Evolutionary conservation across 1,140 invertebrate genomes (phyloP).

Genomic region (Drosophila murphyi): DNA sequence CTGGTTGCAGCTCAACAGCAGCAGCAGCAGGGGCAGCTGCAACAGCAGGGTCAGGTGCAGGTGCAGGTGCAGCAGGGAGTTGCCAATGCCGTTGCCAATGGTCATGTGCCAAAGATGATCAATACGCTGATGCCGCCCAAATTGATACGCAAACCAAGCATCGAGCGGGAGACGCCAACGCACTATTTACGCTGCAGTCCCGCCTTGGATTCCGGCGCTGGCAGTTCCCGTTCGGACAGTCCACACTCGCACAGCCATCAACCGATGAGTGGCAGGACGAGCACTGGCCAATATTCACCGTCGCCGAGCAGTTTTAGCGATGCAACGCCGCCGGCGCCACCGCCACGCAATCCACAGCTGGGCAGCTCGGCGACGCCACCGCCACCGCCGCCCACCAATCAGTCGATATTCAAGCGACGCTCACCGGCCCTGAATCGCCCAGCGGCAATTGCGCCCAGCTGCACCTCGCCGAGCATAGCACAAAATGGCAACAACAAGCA

Average conservation of each 20-base stretch:
- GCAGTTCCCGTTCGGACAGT: constrained; percentile 94
- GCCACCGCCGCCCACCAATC: constrained; percentile 89
- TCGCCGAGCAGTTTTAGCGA: constrained; percentile 87
- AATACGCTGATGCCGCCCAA: constrained; percentile 88
- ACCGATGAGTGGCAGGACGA: constrained; percentile 84
- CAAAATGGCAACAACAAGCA: constrained; percentile 84
- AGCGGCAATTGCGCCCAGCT: constrained; percentile 86
- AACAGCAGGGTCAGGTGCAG: constrained; percentile 29
- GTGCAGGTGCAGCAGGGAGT: constrained; percentile 1
- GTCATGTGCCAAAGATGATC: constrained; percentile 81
- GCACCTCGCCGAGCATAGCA: constrained; percentile 90
- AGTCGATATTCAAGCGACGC: constrained; percentile 92
- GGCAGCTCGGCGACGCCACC: constrained; percentile 89
- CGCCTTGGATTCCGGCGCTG: constrained; percentile 93
- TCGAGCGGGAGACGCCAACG: constrained; percentile 91
- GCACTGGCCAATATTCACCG: constrained; percentile 88
- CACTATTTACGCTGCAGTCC: constrained; percentile 90
- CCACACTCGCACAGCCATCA: constrained; percentile 88
- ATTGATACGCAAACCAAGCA: constrained; percentile 93
- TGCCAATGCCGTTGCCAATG: constrained; percentile 51
- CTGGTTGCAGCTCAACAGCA: too few relatives aligned
- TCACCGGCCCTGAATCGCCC: constrained; percentile 87
- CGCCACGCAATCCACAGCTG: constrained; percentile 87
- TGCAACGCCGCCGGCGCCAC: constrained; percentile 90
- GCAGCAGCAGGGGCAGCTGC: too few relatives aligned